Percentiles rank a stretch among this genome's conserved stretches.
These are phyloP conservation scores for Nyctibius bracteatus DNA, from an alignment of 2,113 vertebrate genomes.

Conservation along the genomic window DNA sequence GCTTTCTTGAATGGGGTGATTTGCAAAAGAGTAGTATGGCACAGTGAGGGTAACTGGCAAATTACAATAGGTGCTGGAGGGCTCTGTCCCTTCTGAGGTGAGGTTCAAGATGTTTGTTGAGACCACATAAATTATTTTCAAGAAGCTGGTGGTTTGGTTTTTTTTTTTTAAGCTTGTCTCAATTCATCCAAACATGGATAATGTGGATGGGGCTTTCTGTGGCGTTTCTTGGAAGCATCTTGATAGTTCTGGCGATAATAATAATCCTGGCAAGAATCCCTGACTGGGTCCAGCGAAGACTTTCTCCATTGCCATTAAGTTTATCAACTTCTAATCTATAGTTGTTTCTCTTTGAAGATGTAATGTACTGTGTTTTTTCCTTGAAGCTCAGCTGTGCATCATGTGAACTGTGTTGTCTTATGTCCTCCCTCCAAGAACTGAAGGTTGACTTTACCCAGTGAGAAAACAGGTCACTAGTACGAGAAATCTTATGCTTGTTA, in stretches of 20 bases:
- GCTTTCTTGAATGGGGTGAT: background rate
- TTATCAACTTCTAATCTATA: background rate
- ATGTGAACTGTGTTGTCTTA: background rate
- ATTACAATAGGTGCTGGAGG: background rate
- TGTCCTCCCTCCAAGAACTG: background rate
- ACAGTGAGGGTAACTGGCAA: background rate
- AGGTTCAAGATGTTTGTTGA: background rate
- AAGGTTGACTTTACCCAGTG: background rate
- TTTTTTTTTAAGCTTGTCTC: background rate
- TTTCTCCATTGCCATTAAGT: background rate
- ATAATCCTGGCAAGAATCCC: background rate
- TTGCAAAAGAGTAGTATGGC: background rate
- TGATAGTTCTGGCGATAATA: no score
- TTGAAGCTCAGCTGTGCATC: background rate
- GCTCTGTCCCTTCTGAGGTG: background rate
- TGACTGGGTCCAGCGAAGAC: background rate
- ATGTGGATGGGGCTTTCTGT: background rate
- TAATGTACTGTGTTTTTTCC: background rate
- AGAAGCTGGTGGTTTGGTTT: no score
- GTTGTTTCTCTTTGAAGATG: background rate
- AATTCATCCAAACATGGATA: accelerated
- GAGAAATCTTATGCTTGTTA: background rate
- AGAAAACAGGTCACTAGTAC: background rate
- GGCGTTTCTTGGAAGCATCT: background rate
- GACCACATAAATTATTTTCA: background rate